Evolutionary conservation across 2,888 invertebrate genomes (phyloP).

Genomic region (Drosophila peninsularis): DNA sequence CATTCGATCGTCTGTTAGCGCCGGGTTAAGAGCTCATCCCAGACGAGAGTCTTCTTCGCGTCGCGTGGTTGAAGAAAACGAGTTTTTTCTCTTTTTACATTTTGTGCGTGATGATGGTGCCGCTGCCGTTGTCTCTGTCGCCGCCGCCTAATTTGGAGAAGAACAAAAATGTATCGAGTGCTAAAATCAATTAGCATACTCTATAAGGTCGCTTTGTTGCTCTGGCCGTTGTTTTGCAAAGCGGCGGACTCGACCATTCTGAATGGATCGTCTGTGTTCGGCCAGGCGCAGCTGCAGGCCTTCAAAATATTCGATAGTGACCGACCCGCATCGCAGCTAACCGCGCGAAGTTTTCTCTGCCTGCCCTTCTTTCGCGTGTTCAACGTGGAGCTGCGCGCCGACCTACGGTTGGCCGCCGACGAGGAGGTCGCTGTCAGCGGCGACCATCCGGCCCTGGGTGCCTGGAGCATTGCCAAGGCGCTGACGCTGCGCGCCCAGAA

Average conservation of each 20-base stretch:
- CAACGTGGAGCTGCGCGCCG: conserved; percentile 83
- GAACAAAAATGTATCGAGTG: conserved; percentile 73
- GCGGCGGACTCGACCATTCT: conserved; percentile 18
- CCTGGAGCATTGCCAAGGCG: conserved; percentile 88
- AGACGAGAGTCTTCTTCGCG: conserved; percentile 32
- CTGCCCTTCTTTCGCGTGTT: conserved; percentile 78
- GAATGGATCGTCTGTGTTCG: conserved; percentile 61
- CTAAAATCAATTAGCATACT: conserved; percentile 77
- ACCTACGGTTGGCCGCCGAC: conserved; percentile 85
- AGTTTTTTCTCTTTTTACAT: conserved; percentile 39
- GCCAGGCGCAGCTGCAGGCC: conserved; percentile 46
- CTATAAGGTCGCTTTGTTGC: conserved; percentile 45
- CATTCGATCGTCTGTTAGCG: conserved; percentile 62
- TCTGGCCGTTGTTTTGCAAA: conserved; percentile 39
- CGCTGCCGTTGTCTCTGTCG: not conserved
- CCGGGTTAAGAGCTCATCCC: conserved; percentile 55
- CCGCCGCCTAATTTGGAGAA: conserved; percentile 50
- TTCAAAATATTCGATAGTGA: conserved; percentile 63
- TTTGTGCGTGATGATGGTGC: conserved; percentile 58
- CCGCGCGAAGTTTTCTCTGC: conserved; percentile 66
- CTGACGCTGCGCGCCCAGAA: conserved; percentile 82
- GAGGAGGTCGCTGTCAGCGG: conserved; percentile 91
- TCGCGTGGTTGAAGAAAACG: conserved; percentile 51
- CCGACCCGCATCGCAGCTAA: conserved; percentile 34
- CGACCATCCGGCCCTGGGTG: conserved; percentile 88